Conservation (phyloP, 2,113 vertebrate species). For the Aegypius monachus region DNA sequence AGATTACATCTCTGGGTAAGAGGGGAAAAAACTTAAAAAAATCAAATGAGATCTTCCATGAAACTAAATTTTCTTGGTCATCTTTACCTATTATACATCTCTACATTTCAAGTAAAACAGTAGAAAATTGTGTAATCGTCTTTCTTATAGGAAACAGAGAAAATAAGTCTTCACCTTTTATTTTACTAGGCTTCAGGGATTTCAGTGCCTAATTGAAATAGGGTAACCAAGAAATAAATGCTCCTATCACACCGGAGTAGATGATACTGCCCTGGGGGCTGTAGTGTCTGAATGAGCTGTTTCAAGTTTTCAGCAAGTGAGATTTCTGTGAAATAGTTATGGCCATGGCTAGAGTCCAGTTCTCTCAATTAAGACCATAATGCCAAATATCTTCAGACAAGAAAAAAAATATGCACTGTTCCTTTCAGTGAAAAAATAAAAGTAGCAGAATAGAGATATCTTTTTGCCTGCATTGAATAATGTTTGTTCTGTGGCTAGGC, state of each 20-base stretch:
- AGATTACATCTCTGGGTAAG: not conserved
- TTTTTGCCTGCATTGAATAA: not conserved
- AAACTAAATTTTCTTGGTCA: not conserved
- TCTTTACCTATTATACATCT: not conserved
- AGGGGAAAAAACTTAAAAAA: not conserved
- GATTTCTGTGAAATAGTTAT: not conserved
- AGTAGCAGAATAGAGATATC: not conserved
- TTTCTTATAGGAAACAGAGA: not conserved
- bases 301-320: not conserved
- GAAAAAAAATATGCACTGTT: fast-evolving
- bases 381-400: not conserved
- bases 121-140: not conserved
- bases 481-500: not conserved
- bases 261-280: not conserved
- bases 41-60: not conserved
- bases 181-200: not conserved
- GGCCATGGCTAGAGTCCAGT: not conserved
- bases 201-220: not conserved
- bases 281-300: not conserved
- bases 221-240: not conserved
- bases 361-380: not conserved
- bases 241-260: not conserved
- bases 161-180: not conserved
- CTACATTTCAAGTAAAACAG: not conserved
- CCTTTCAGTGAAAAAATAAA: not conserved